Evolutionary conservation across 2,113 vertebrate genomes (phyloP), one percentile per base, ranked within the genome.

Genomic region (Malaclemys terrapin): DNA sequence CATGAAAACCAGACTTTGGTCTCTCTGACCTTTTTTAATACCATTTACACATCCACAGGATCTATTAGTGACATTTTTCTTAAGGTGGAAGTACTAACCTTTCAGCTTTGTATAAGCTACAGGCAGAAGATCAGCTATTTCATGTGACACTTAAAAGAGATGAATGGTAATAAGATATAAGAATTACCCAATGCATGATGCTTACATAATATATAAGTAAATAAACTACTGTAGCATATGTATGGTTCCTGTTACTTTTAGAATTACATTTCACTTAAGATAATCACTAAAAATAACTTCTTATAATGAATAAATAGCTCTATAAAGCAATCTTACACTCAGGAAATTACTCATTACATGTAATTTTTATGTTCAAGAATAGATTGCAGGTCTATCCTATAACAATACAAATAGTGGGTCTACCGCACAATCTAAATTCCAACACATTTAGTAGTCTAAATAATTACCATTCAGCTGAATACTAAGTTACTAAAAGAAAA

Each of bases 1-100:
- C 97, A 95, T 97, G 94, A 98, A 97, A 98, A 91, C 96, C 97
- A 97, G 96, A 97, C 94, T 96, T 97, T 95, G 94, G 97, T 97
- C 95, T 95, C 91, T 94, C 89, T 97, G 95, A 97, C 96, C 96
- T 98, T 97, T 69, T 97, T 92, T 95, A 97, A 97, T 96, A 96
- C 92, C 95, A 89, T 97, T 97, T 96, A 96, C 95, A 97, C 57
- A 1, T 96, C 92, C 94, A 95, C 16, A 1, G 80, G 89, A 89
- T 93, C 91, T 94, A 96, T 96, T 97, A 96, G 69, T 87, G 94
- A 94, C 94, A 93, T 96, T 96, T 96, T 96, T 89, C 91, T 95
- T 97, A 85, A 96, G 89, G 90, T 95, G 94, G 94, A 97, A 91
- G 96, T 94, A 62, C 89, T 95, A 88, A 95, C 94, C 85, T 96